Evolutionary conservation across 2,888 invertebrate species (phyloP).

Genomic region (Theretra japonica): DNA sequence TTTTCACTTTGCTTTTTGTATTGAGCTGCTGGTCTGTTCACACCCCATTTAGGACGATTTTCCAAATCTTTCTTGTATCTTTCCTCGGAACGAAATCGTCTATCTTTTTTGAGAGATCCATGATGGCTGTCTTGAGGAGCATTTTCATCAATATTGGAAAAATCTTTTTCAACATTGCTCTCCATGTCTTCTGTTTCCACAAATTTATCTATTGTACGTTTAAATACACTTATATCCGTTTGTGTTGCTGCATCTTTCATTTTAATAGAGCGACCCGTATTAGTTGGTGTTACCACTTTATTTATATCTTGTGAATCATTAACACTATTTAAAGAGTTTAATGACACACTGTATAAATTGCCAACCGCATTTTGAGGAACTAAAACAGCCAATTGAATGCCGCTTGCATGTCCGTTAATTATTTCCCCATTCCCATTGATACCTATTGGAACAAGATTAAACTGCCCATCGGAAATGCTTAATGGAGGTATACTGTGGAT

Average conservation of each 20-base stretch:
- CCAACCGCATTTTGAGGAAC: constrained; percentile 81
- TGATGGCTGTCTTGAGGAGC: constrained; percentile 80
- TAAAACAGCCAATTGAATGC: constrained; percentile 85
- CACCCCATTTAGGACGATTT: constrained; percentile 90
- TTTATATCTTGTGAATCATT: constrained; percentile 64
- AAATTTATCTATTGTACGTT: constrained; percentile 61
- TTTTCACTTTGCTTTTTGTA: constrained; percentile 96
- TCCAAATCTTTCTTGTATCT: constrained; percentile 84
- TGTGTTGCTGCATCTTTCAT: constrained; percentile 88
- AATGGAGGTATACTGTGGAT: constrained; percentile 77
- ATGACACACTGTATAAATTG: constrained; percentile 74
- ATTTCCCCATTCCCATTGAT: constrained; percentile 71
- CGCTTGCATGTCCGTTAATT: constrained; percentile 73
- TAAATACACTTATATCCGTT: constrained; percentile 80
- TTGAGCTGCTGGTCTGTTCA: constrained; percentile 90
- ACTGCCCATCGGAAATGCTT: constrained; percentile 72
- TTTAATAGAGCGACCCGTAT: constrained; percentile 72
- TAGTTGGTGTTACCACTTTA: constrained; percentile 76
- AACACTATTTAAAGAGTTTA: constrained; percentile 73
- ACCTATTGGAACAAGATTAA: constrained; percentile 77
- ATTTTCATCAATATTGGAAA: constrained; percentile 79
- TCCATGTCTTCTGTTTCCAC: constrained; percentile 68
- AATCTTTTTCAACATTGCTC: constrained; percentile 81
- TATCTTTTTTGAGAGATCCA: constrained; percentile 79
- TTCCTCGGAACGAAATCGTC: constrained; percentile 82